Base-by-base conservation (phyloP, 2,113 vertebrate genomes). In the Mesembrinibis cayennensis region DNA sequence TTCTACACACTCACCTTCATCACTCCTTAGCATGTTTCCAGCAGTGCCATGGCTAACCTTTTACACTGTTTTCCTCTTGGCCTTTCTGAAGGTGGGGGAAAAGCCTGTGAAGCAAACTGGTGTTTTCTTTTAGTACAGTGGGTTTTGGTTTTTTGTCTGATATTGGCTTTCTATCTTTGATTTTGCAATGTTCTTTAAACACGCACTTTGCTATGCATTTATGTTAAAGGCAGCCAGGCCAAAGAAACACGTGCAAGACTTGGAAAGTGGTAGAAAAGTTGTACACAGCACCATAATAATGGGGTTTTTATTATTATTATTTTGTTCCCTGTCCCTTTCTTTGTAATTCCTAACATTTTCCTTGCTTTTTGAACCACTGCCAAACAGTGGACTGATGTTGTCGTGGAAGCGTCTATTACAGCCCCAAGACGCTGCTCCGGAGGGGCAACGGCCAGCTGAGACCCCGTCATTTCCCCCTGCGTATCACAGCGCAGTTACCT, bases 121-220 rank as follows among this genome's bases (percentile, higher is more conserved):
- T 74, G 58, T 44, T 84, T 74, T 82, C 27, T 53, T 89, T 91
- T n/a, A 61, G 25, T 58, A 63, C 36, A 63, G 52, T 50, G 65
- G 16, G 50, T 3, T 86, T 85, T 70, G 66, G 67, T 73, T 92
- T 13, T 79, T 80, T 72, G 44, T 27, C 52, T 76, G 52, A n/a
- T 52, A 67, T 0, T 79, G 65, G 47, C 69, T 94, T 95, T 76
- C 81, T 59, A 71, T 52, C 42, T 91, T 79, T 76, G 70, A 67
- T 91, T 95, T 95, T 93, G 90, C 82, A 71, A 63, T 82, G 56
- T 84, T 95, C 91, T 91, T 91, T 71, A 93, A 93, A 94, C 69
- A 93, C 1, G 3, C 1, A 1, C 0, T 0, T 73, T 94, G 65
- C 85, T 76, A 85, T 63, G 78, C 78, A 26, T 79, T 91, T 67